Evolutionary conservation across 2,888 invertebrate species (phyloP).

Genomic region (Zootermopsis nevadensis): DNA sequence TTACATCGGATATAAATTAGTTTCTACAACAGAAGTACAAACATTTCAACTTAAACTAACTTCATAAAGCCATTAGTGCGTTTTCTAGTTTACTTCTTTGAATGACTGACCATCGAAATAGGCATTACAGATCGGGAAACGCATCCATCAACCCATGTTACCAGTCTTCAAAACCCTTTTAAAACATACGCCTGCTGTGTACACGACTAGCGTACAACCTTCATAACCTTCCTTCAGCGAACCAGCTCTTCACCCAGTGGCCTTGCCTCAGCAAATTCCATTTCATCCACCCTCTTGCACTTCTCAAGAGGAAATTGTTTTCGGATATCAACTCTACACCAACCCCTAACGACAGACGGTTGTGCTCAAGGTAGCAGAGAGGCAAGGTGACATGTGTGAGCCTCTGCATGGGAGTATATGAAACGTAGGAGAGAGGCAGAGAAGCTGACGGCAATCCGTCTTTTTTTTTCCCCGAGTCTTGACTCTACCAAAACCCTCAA

Average conservation of each 20-base stretch:
- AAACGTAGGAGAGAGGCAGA: background rate
- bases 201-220: background rate
- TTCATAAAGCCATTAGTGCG: background rate
- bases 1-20: background rate
- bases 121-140: background rate
- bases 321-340: conserved; percentile 40
- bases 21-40: background rate
- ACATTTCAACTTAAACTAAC: background rate
- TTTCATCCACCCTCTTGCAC: conserved; percentile 21
- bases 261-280: conserved; percentile 38
- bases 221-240: background rate
- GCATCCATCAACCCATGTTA: background rate
- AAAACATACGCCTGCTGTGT: background rate
- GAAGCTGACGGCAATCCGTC: conserved; percentile 23
- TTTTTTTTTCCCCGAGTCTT: conserved; percentile 14
- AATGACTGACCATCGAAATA: background rate
- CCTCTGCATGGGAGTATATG: background rate
- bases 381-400: conserved; percentile 8
- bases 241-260: conserved; percentile 4
- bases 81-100: background rate
- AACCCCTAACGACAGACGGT: background rate
- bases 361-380: conserved; percentile 23
- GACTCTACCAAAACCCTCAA: background rate
- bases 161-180: background rate
- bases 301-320: conserved; percentile 44